Base-by-base conservation (phyloP, 1,140 invertebrate species). In the Drosophila bocqueti region DNA sequence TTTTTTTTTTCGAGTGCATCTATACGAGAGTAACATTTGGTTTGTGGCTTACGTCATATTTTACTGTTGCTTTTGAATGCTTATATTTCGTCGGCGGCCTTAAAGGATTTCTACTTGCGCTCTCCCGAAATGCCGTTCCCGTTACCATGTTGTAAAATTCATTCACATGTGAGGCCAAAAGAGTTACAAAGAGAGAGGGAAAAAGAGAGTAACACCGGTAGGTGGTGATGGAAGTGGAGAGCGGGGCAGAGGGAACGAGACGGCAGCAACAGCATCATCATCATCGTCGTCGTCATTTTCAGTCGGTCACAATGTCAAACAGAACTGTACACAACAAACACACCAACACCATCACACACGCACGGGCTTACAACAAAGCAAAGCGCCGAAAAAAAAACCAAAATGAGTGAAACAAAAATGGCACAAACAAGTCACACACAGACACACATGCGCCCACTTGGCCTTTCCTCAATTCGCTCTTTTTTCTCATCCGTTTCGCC, bases 281-380 rank as follows among this genome's bases (percentile, higher is more conserved):
- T 42, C 62, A 45, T 52, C 46, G 50, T 21, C 61, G 57, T 52
- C 55, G 68, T 66, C 58, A 69, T 69, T 46, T 68, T 71, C 69
- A 73, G 69, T 72, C 79, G 84, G 80, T 87, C 77, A 81, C 80
- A 87, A 89, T 87, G 83, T 87, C 83, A 87, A 89, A 74, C 76
- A 78, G 83, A 79, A 78, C 65, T 63, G 74, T 81, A 83, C 67
- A 68, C 76, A 79, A 59, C 60, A 78, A 57, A 55, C 71, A 47
- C 58, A 80, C 68, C 50, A 50, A 52, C 47, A 69, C 16, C 34
- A 38, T n/a, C 47, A 21, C 61, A 63, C 42, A 67, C 62, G 34
- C 46, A 60, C 55, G 10, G 13, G n/a, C 34, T 42, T 21, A 73
- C 54, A 60, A 47, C 42, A 61, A 47, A 50, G 69, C 38, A 11